These are phyloP conservation scores for Balanococcus diminutus DNA, from an alignment of 2,888 invertebrate genomes.

Conservation along the genomic window DNA sequence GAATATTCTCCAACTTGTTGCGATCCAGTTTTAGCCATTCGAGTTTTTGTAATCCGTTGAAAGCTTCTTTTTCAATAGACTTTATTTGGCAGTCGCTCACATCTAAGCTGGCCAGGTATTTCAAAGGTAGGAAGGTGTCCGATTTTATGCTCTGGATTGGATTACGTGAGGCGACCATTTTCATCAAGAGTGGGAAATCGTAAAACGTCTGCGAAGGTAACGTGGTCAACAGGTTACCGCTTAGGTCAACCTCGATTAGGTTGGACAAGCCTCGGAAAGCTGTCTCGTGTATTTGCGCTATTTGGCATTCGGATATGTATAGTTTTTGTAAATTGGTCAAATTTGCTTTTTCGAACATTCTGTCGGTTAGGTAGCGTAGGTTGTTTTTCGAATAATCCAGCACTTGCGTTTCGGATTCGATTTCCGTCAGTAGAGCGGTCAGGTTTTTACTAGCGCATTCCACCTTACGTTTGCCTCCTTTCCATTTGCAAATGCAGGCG, in stretches of 20 bases:
- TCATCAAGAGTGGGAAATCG: constrained; percentile 81
- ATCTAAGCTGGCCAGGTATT: constrained; percentile 79
- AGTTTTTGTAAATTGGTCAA: constrained; percentile 87
- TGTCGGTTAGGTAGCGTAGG: constrained; percentile 73
- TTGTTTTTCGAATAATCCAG: constrained; percentile 84
- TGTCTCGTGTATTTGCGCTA: constrained; percentile 77
- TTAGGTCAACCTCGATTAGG: constrained; percentile 85
- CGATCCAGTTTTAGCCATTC: constrained; percentile 85
- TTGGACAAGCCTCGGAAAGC: constrained; percentile 85
- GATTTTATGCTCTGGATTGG: constrained; percentile 76
- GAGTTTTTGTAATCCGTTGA: constrained; percentile 78
- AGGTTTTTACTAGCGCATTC: constrained; percentile 83
- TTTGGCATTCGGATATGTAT: constrained; percentile 77
- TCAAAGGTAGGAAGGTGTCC: constrained; percentile 75
- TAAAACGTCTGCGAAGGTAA: constrained; percentile 81
- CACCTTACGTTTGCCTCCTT: constrained; percentile 73
- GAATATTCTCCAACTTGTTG: constrained; percentile 68
- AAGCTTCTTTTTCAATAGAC: constrained; percentile 77
- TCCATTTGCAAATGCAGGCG: constrained; percentile 57
- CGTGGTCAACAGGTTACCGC: constrained; percentile 77
- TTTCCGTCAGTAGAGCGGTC: constrained; percentile 76
- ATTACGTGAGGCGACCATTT: constrained; percentile 80
- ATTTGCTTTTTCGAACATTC: constrained; percentile 78
- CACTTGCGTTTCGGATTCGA: constrained; percentile 85
- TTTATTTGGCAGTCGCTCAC: constrained; percentile 81